phyloP scores from a whole-genome alignment of 2,797 vertebrate genomes.

The Cirrhinus molitorella region DNA sequence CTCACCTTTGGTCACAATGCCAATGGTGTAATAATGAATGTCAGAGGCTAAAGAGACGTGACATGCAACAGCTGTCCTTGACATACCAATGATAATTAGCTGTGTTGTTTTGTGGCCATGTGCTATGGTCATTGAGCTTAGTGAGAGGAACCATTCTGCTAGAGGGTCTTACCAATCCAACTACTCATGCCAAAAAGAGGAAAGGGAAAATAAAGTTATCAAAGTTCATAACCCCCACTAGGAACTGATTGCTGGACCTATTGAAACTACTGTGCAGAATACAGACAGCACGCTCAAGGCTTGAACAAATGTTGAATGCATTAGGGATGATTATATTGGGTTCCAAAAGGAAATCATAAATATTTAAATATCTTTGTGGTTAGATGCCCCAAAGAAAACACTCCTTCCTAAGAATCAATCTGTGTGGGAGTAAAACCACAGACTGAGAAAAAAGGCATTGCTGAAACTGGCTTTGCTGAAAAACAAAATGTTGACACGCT shows the following conservation, averaged over 20 bases:
- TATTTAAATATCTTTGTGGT: slow-evolving; percentile 23
- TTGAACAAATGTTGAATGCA: slow-evolving; percentile 16
- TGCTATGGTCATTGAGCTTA: slow-evolving; percentile 15
- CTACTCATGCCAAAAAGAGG: slow-evolving; percentile 3
- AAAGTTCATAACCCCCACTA: slow-evolving; percentile 5
- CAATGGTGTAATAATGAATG: slow-evolving; percentile 7
- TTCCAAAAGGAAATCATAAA: slow-evolving; percentile 22
- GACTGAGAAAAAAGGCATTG: not conserved
- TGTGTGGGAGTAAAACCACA: not conserved
- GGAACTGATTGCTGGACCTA: not conserved
- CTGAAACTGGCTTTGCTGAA: not conserved
- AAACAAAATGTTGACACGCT: slow-evolving; percentile 4
- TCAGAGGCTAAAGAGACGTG: slow-evolving; percentile 30
- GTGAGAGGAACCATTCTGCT: not conserved
- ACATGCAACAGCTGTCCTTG: slow-evolving; percentile 18
- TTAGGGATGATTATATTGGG: not conserved
- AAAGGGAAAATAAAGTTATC: not conserved
- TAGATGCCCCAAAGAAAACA: slow-evolving; percentile 19
- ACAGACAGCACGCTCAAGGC: not conserved
- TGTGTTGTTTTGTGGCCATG: not conserved
- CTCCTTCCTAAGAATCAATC: slow-evolving; percentile 27
- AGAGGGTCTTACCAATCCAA: not conserved
- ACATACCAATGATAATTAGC: slow-evolving; percentile 37
- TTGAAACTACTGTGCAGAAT: not conserved
- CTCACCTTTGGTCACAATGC: slow-evolving; percentile 14